Evolutionary conservation across 1,140 invertebrate genomes (phyloP).

Genomic region (Bombus haemorrhoidalis): DNA sequence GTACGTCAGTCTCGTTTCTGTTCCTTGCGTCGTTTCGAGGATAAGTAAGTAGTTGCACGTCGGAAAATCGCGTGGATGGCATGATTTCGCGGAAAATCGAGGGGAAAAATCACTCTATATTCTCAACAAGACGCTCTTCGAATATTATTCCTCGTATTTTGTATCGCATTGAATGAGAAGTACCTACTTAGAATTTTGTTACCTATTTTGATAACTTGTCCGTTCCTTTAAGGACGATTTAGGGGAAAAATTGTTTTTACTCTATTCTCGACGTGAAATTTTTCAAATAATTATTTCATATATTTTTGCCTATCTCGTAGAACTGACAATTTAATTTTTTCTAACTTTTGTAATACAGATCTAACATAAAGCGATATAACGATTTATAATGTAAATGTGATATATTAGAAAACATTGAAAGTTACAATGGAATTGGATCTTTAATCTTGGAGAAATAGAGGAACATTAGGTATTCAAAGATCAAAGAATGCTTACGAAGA

Average conservation of each 20-base stretch:
- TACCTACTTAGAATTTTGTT: neutral
- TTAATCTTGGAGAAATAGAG: too few relatives aligned
- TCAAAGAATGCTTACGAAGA: too few relatives aligned
- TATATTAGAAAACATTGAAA: too few relatives aligned
- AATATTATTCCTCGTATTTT: neutral
- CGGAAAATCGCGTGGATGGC: constrained; percentile 4
- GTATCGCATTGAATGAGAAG: neutral
- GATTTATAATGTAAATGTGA: too few relatives aligned
- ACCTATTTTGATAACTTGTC: neutral
- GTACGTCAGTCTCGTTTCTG: constrained; percentile 57
- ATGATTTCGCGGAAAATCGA: constrained; percentile 29
- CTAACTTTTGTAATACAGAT: too few relatives aligned
- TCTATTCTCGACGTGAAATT: neutral
- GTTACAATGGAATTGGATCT: too few relatives aligned
- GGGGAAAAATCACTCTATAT: neutral
- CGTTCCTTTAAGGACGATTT: neutral
- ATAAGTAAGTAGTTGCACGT: constrained; percentile 45
- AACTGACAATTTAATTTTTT: too few relatives aligned
- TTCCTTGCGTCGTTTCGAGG: constrained; percentile 38
- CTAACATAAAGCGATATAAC: too few relatives aligned
- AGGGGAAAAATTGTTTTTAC: neutral
- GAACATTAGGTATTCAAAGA: too few relatives aligned
- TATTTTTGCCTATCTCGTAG: neutral
- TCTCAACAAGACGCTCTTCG: neutral
- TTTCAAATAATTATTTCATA: neutral